These are phyloP conservation scores for Pogonocichla stellata DNA, from an alignment of 2,113 vertebrate species.

Conservation along the genomic window DNA sequence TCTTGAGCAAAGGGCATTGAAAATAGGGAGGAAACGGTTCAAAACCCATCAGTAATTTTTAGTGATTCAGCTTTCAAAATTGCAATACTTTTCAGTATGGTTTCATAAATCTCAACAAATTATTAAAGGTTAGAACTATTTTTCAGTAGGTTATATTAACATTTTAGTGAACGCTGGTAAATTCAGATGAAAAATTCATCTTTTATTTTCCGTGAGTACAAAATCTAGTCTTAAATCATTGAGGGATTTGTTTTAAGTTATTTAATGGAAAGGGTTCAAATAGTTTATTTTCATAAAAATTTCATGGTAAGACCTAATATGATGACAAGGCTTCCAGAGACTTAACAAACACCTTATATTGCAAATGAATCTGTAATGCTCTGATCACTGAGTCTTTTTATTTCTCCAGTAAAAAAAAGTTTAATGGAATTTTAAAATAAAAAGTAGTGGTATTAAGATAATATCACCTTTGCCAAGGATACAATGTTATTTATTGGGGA, in stretches of 20 bases:
- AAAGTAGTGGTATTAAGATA: neutral
- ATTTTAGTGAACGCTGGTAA: neutral
- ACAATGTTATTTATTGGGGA: neutral
- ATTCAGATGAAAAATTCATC: neutral
- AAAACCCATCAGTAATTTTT: neutral
- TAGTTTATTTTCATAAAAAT: neutral
- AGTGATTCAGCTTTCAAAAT: neutral
- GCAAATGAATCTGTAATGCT: neutral
- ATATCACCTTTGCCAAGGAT: neutral
- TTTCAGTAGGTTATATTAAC: neutral
- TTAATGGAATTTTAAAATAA: neutral
- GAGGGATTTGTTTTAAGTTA: neutral
- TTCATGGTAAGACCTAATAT: neutral
- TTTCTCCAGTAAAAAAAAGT: neutral
- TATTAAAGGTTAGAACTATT: neutral
- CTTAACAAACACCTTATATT: neutral
- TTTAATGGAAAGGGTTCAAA: neutral
- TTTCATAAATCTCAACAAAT: neutral
- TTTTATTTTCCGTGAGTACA: neutral
- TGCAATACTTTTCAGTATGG: neutral
- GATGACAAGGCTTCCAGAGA: neutral
- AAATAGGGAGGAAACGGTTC: neutral
- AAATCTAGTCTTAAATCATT: neutral
- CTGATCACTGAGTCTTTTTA: neutral
- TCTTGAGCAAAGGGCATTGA: neutral